A percentile compares a stretch with the other conserved stretches of the same genome.
Conservation (phyloP, 1,140 invertebrate species). For the Dryas iulia region DNA sequence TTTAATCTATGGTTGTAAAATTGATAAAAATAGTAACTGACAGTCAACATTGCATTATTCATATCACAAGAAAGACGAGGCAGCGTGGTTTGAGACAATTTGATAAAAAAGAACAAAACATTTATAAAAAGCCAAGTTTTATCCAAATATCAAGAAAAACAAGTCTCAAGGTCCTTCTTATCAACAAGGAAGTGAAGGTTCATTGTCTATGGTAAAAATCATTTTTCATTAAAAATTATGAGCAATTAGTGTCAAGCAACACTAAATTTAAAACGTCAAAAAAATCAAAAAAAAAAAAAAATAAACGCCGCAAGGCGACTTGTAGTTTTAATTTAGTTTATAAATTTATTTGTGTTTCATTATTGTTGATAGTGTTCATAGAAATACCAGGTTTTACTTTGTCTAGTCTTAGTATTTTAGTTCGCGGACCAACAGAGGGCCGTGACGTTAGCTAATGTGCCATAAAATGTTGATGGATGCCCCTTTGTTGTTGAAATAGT, state of each 20-base stretch:
- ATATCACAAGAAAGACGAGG: neutral
- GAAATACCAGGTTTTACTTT: conserved; percentile 52
- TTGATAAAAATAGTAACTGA: neutral
- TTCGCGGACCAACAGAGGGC: conserved; percentile 40
- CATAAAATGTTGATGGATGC: conserved; percentile 68
- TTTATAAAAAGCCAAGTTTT: neutral
- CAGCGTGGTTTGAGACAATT: neutral
- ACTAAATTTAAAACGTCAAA: conserved; percentile 76
- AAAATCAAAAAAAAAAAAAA: conserved; percentile 54
- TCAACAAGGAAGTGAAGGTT: conserved; percentile 7
- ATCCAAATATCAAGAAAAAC: neutral
- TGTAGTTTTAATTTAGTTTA: conserved; percentile 70
- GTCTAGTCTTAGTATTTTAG: conserved; percentile 66
- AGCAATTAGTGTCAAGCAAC: conserved; percentile 76
- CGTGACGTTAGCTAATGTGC: conserved; percentile 59
- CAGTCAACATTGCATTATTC: neutral
- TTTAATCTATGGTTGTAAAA: conserved; percentile 5
- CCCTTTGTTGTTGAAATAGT: conserved; percentile 63
- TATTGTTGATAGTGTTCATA: conserved; percentile 57
- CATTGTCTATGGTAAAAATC: conserved; percentile 63
- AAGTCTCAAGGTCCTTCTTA: neutral
- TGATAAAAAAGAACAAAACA: neutral
- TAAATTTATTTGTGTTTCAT: conserved; percentile 73
- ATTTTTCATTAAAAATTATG: conserved; percentile 67
- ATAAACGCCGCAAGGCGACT: conserved; percentile 63